Evolutionary conservation across 2,113 vertebrate species (phyloP).

Genomic region (Ahaetulla prasina): DNA sequence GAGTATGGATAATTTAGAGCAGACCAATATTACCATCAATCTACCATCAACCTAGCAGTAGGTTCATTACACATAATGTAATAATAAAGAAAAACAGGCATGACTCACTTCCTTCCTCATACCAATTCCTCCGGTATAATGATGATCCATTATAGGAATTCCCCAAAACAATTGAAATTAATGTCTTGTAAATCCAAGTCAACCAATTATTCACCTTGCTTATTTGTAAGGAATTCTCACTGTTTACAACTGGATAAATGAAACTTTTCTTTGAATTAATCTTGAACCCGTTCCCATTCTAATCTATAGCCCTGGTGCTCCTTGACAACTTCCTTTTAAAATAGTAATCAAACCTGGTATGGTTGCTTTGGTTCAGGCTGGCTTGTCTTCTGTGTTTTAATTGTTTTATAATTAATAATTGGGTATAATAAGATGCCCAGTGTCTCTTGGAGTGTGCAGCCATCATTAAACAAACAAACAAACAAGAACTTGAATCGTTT

Average conservation of each 20-base stretch:
- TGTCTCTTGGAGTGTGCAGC: background rate
- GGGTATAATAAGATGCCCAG: background rate
- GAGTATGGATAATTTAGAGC: background rate
- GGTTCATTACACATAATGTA: background rate
- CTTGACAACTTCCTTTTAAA: background rate
- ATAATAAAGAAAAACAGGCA: background rate
- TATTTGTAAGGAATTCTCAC: conserved; percentile 59
- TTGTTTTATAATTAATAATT: background rate
- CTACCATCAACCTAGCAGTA: background rate
- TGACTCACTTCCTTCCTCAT: background rate
- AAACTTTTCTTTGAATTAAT: background rate
- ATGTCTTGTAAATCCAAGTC: conserved; percentile 47
- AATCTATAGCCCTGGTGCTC: background rate
- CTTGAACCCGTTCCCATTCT: background rate
- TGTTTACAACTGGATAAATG: background rate
- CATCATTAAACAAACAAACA: background rate
- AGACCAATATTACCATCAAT: background rate
- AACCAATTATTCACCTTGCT: conserved; percentile 58
- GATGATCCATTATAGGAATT: conserved; percentile 48
- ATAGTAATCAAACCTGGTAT: background rate
- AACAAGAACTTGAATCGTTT: background rate
- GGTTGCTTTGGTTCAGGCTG: background rate
- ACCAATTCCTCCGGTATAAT: background rate
- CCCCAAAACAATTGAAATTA: conserved; percentile 52
- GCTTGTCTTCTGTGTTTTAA: background rate